Conservation (phyloP, 2,113 vertebrate species). For the Chloebia gouldiae region DNA sequence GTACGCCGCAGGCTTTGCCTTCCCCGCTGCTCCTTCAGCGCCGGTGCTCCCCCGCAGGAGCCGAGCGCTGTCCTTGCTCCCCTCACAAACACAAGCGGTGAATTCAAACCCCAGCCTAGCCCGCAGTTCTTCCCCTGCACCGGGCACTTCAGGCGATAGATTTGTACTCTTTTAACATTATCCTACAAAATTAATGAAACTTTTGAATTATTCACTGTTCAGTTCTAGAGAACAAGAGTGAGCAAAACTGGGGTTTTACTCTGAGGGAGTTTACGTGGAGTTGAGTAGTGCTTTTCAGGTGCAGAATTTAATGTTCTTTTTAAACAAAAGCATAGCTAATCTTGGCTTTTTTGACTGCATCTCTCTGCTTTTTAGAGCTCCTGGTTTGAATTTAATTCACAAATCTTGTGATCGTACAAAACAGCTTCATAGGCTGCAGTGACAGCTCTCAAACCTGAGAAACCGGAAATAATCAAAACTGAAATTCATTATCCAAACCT, state of each 20-base stretch:
- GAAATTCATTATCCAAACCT: background rate
- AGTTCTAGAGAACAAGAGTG: background rate
- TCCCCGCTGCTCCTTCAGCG: background rate
- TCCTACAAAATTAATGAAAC: background rate
- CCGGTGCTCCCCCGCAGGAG: background rate
- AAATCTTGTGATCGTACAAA: background rate
- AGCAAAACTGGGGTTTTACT: background rate
- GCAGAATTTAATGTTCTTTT: background rate
- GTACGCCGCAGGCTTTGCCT: background rate
- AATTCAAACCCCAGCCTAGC: background rate
- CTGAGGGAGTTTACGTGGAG: background rate
- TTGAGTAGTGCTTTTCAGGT: background rate
- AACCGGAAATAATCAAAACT: background rate
- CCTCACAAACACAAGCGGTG: background rate
- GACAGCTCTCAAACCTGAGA: background rate
- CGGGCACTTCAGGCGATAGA: accelerated
- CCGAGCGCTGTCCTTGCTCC: background rate
- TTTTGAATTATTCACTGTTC: background rate
- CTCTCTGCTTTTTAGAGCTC: background rate
- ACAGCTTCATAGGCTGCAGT: background rate
- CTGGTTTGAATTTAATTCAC: background rate
- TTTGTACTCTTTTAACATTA: background rate
- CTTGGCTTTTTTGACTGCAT: accelerated
- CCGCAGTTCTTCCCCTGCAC: accelerated
- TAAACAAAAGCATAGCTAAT: accelerated